Evolutionary conservation across 2,888 invertebrate genomes (phyloP).

Genomic region (Osmoderma eremita): DNA sequence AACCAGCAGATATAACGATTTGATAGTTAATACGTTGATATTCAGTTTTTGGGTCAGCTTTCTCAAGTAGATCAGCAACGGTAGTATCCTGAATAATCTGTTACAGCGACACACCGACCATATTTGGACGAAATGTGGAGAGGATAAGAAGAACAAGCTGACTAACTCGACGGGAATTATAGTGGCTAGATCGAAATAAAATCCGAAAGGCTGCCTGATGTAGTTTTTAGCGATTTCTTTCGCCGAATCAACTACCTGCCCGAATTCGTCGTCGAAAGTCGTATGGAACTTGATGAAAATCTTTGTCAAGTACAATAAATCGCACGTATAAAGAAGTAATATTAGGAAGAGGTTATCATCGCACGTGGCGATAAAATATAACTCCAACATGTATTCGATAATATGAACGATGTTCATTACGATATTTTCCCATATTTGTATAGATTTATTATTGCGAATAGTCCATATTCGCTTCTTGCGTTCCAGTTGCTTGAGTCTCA

Average conservation of each 20-base stretch:
- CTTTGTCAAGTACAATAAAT: conserved; percentile 46
- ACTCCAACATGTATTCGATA: conserved; percentile 28
- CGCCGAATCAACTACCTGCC: conserved; percentile 43
- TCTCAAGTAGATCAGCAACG: conserved; percentile 29
- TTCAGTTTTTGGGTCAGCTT: conserved; percentile 41
- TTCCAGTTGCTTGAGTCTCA: not conserved
- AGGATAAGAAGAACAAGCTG: conserved; percentile 37
- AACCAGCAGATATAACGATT: conserved; percentile 28
- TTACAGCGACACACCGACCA: conserved; percentile 30
- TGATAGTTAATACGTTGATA: conserved; percentile 40
- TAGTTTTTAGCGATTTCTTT: conserved; percentile 46
- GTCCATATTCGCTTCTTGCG: not conserved
- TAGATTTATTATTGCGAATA: conserved; percentile 12
- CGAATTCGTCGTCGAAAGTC: conserved; percentile 48
- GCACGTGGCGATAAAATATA: conserved; percentile 24
- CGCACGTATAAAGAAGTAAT: conserved; percentile 44
- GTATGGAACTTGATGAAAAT: conserved; percentile 48
- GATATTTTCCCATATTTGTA: conserved; percentile 28
- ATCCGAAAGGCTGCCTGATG: conserved; percentile 42
- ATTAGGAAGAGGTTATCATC: not conserved
- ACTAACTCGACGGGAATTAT: conserved; percentile 48
- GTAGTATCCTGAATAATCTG: conserved; percentile 38
- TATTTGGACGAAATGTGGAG: not conserved
- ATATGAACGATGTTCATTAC: conserved; percentile 31
- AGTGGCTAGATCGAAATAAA: conserved; percentile 46